A percentile compares a stretch with the other conserved stretches of the same genome.
Conservation (phyloP, 2,113 vertebrate genomes). For the Poeciliopsis turrubarensis region DNA sequence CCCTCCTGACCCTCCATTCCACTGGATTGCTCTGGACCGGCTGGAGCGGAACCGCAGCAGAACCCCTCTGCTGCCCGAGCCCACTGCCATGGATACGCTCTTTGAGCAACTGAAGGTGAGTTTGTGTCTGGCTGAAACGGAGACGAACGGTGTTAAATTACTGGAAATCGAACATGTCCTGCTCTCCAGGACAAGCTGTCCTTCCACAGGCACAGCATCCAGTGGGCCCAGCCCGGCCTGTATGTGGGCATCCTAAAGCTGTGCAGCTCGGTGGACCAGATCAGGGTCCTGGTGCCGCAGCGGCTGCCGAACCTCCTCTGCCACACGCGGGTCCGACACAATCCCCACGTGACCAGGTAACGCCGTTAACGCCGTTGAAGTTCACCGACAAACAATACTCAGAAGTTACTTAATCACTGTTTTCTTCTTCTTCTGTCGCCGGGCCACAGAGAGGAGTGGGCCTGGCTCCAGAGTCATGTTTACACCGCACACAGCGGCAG, state of each 20-base stretch:
- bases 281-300: conserved; percentile 79
- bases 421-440: neutral
- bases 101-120: conserved; percentile 73
- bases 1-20: conserved; percentile 69
- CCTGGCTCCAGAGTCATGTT: conserved; percentile 77
- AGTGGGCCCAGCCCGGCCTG: conserved; percentile 74
- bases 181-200: conserved; percentile 74
- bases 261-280: conserved; percentile 82
- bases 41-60: conserved; percentile 75
- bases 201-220: conserved; percentile 76
- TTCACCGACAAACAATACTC: neutral
- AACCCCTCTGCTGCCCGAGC: conserved; percentile 73
- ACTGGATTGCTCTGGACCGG: conserved; percentile 74
- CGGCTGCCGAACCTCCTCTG: conserved; percentile 80
- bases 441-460: conserved; percentile 79
- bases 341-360: conserved; percentile 79
- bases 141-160: conserved; percentile 1
- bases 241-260: conserved; percentile 82
- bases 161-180: neutral
- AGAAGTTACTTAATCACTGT: neutral
- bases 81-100: conserved; percentile 78
- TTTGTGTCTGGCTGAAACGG: conserved; percentile 12
- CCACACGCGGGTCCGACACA: conserved; percentile 76
- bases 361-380: neutral
- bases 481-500: conserved; percentile 53